Base-by-base conservation (phyloP, 2,797 vertebrate genomes). In the Tarsius wallacei region DNA sequence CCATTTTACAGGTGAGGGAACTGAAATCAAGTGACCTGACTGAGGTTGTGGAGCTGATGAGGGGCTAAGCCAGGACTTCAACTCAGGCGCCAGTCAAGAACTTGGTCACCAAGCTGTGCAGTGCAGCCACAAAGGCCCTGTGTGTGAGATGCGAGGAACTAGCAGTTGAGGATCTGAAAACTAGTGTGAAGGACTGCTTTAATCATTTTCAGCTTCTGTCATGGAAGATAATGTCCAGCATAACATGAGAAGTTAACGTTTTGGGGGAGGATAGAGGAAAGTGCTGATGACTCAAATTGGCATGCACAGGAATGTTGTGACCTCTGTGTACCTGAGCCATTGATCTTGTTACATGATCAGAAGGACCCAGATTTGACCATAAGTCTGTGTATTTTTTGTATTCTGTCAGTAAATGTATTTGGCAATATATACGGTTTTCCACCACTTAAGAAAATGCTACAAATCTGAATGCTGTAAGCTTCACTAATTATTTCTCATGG, bases 391-490 rank as follows among this genome's bases (percentile, higher is more conserved):
- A 15, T 66, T 66, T 92, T 91, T 82, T 57, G 15, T 84, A 83
- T 77, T 95, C 42, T 86, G 17, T 83, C 31, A 76, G 2, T 93
- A 92, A 94, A 80, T 63, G 51, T 47, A 87, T 96, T 36, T 94
- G 53, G 2, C 57, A 7, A 61, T 74, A 63, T 66, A 61, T 93
- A 70, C 74, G 8, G 17, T 82, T 82, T 96, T 96, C 51, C 83
- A 10, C 76, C 78, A 42, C 84, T 93, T 91, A 85, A 93, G 61
- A 61, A 78, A 83, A 95, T 81, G 33, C 42, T 73, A n/a, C 57
- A 77, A 78, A 53, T 80, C 51, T 85, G 55, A 93, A 66, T 91
- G 61, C 26, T 90, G 4, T 17, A 17, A 73, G 13, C 70, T 94
- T 96, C 36, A 49, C 16, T 63, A 80, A 53, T 81, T 82, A 70